These are phyloP conservation scores for Crambe crambe DNA, from an alignment of 37 sponge, comb jelly and placozoan genomes.

Conservation along the genomic window DNA sequence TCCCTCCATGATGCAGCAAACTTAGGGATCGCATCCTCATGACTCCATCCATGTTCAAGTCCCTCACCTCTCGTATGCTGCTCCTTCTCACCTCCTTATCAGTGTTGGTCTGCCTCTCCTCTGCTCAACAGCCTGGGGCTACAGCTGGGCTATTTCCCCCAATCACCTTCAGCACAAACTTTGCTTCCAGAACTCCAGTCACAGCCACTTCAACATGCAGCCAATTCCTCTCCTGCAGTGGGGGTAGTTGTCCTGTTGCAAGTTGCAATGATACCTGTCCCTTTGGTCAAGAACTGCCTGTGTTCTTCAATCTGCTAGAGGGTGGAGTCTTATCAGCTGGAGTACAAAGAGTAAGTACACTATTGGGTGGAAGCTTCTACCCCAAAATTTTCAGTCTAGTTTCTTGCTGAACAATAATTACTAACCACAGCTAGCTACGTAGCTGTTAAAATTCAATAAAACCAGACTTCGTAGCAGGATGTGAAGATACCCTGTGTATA, in stretches of 20 bases:
- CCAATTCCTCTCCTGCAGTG: not conserved
- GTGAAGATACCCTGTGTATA: too few species aligned
- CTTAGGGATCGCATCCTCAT: too few species aligned
- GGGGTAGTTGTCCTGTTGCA: not conserved
- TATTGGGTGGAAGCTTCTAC: too few species aligned
- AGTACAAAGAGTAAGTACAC: constrained; percentile 20
- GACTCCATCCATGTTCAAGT: not conserved
- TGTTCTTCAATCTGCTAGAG: constrained; percentile 27
- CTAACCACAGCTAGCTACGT: not conserved
- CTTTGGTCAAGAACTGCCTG: constrained; percentile 19
- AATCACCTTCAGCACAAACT: not conserved
- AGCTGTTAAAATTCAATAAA: too few species aligned
- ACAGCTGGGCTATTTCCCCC: not conserved
- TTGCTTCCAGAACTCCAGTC: constrained; percentile 3
- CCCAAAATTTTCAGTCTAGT: too few species aligned
- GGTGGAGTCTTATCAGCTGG: constrained; percentile 18
- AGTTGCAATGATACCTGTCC: constrained; percentile 75
- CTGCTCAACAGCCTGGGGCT: not conserved
- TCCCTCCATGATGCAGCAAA: too few species aligned
- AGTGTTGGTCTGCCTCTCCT: not conserved
- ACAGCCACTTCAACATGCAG: constrained; percentile 1
- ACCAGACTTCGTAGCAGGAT: too few species aligned
- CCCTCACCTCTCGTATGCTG: too few species aligned
- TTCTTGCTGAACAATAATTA: too few species aligned
- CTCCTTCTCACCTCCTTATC: too few species aligned